Percentiles rank a stretch among this genome's conserved stretches.
These are phyloP conservation scores for Ennomos fuscantarius DNA, from an alignment of 2,888 invertebrate genomes.

Conservation along the genomic window DNA sequence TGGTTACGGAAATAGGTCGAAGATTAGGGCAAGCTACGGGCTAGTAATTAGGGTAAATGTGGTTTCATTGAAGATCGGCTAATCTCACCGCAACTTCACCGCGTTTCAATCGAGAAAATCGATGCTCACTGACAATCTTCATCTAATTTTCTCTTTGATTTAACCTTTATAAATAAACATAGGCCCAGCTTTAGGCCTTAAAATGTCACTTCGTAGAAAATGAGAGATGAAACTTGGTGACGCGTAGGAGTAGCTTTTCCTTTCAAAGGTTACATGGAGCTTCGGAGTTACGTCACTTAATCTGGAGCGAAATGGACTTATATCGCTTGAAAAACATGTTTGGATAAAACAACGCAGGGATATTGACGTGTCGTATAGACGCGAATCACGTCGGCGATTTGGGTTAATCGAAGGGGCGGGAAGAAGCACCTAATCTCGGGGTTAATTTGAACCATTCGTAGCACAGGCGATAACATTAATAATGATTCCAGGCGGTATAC, in stretches of 20 bases:
- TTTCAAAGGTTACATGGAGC: not conserved
- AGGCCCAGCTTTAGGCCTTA: conserved; percentile 12
- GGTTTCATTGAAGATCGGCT: conserved; percentile 45
- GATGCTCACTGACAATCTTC: conserved; percentile 29
- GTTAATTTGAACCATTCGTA: conserved; percentile 16
- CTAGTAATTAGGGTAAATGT: conserved; percentile 51
- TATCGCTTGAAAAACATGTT: conserved; percentile 11
- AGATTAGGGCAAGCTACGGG: conserved; percentile 39
- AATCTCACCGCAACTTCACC: conserved; percentile 45
- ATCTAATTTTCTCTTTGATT: conserved; percentile 36
- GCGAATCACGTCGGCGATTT: conserved; percentile 25
- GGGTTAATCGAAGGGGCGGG: conserved; percentile 22
- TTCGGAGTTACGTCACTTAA: not conserved
- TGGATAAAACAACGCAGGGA: conserved; percentile 1
- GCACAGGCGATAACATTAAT: conserved; percentile 12
- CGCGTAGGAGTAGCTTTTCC: conserved; percentile 4
- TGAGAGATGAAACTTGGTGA: conserved; percentile 1
- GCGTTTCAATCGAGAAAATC: conserved; percentile 34
- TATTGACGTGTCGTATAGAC: conserved; percentile 18
- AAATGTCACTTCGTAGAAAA: conserved; percentile 13
- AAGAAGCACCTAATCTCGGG: conserved; percentile 21
- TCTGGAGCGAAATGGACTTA: conserved; percentile 1
- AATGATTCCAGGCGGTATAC: conserved; percentile 4
- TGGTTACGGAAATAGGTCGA: conserved; percentile 34
- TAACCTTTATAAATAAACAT: conserved; percentile 30